These are phyloP conservation scores for Sarcophaga rosellei DNA, from an alignment of 2,888 invertebrate species.

Conservation along the genomic window DNA sequence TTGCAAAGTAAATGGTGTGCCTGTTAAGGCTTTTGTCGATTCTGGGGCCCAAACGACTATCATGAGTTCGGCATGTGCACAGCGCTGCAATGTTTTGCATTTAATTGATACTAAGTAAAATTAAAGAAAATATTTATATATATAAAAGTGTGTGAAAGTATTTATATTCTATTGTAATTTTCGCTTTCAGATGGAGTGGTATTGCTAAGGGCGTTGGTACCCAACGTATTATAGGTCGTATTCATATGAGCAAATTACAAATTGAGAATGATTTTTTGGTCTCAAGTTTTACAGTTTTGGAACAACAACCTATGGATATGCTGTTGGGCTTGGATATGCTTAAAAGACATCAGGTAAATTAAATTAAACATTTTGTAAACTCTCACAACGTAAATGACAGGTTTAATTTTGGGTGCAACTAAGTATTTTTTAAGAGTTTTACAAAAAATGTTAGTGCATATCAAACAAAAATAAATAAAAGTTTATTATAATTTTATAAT, in stretches of 20 bases:
- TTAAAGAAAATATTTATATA: background rate
- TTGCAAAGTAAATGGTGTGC: constrained; percentile 97
- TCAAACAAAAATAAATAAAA: no score
- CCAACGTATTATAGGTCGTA: constrained; percentile 96
- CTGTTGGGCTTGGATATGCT: constrained; percentile 98
- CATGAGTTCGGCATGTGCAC: constrained; percentile 98
- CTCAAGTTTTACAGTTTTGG: constrained; percentile 97
- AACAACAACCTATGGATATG: constrained; percentile 99
- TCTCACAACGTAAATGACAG: background rate
- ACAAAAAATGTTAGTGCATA: no score
- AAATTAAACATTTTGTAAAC: background rate
- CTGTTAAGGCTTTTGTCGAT: constrained; percentile 99
- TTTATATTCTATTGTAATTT: background rate
- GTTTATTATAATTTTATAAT: no score
- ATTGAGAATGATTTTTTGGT: constrained; percentile 96
- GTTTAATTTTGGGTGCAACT: no score
- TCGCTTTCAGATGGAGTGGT: constrained; percentile 89
- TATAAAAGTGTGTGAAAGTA: background rate
- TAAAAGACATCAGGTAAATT: constrained; percentile 93
- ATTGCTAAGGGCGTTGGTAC: constrained; percentile 99
- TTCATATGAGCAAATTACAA: constrained; percentile 98
- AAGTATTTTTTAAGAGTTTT: no score
- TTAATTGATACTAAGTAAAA: constrained; percentile 89
- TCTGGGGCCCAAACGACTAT: constrained; percentile 99
- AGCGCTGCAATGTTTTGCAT: constrained; percentile 95